These are phyloP conservation scores for Lagopus leucura DNA, from an alignment of 2,113 vertebrate species.

Conservation along the genomic window DNA sequence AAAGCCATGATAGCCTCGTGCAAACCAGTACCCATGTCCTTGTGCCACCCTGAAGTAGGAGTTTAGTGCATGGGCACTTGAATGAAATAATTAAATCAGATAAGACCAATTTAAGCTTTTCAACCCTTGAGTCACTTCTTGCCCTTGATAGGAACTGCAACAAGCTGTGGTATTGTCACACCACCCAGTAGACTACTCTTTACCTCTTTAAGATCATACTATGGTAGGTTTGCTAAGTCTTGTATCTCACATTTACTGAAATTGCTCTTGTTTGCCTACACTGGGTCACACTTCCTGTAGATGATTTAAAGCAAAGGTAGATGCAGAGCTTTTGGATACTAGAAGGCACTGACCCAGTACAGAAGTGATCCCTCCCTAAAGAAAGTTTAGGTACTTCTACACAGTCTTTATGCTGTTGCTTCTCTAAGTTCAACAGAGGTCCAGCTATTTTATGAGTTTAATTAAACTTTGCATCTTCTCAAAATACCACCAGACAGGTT, in stretches of 20 bases:
- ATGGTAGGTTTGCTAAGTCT: neutral
- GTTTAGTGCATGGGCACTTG: neutral
- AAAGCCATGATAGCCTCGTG: neutral
- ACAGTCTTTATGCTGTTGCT: neutral
- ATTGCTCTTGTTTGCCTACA: neutral
- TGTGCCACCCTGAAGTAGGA: neutral
- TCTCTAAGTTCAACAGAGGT: neutral
- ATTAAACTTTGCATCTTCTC: neutral
- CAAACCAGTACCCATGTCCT: neutral
- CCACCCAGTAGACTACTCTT: fast-evolving
- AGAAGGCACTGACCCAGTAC: neutral
- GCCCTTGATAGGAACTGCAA: neutral
- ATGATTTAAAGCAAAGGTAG: neutral
- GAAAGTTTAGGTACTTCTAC: neutral
- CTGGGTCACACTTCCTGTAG: neutral
- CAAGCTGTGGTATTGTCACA: neutral
- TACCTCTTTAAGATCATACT: neutral
- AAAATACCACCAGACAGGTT: neutral
- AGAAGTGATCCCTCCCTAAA: neutral
- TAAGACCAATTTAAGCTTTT: neutral
- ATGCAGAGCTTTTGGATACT: neutral
- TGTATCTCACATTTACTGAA: neutral
- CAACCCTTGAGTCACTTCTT: neutral
- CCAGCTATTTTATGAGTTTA: neutral
- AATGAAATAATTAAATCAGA: neutral